Base-by-base conservation (phyloP, 2,888 invertebrate species). In the Icerya purchasi region DNA sequence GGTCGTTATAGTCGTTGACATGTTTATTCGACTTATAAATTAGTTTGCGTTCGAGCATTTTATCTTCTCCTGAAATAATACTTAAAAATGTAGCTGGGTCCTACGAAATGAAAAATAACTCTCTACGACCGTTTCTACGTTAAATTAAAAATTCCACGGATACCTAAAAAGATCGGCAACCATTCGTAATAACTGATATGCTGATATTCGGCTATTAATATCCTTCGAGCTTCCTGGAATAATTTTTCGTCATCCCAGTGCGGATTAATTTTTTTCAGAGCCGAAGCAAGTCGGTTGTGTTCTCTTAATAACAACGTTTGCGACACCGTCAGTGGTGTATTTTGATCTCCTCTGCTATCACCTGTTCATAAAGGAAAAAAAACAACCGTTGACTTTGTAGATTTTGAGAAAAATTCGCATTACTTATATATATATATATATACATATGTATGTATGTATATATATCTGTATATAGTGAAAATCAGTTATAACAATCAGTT, bases 171-270 rank as follows among this genome's bases (percentile, higher is more conserved):
- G 51, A 81, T 73, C 0, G 88, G 87, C 50, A 89, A 72, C 78
- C 82, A 89, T 69, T 89, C 89, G 67, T 82, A 82, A 69, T 85
- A 89, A 2, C 81, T 74, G 57, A 89, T 81, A 61, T 86, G 81
- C 72, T 89, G 90, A 69, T 82, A 74, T 70, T 84, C 79, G 0
- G 86, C 88, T 60, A 81, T 80, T 2, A 83, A 71, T 60, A 89
- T 82, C 65, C 81, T 76, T 59, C 86, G 76, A 0, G 84, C 71
- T 70, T 88, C 87, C 70, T 82, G 77, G 70, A 80, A 90, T 1
- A 86, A 68, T 1, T 72, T 74, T 63, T 87, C 84, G 66, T 86
- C 86, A 25, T 75, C 73, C 81, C 84, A 85, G 53, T 77, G 76
- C 0, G 85, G 83, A 74, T 92, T 90, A 8, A 87, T 65, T 1